Evolutionary conservation across 2,888 invertebrate genomes (phyloP).

Genomic region (Orgyia antiqua): DNA sequence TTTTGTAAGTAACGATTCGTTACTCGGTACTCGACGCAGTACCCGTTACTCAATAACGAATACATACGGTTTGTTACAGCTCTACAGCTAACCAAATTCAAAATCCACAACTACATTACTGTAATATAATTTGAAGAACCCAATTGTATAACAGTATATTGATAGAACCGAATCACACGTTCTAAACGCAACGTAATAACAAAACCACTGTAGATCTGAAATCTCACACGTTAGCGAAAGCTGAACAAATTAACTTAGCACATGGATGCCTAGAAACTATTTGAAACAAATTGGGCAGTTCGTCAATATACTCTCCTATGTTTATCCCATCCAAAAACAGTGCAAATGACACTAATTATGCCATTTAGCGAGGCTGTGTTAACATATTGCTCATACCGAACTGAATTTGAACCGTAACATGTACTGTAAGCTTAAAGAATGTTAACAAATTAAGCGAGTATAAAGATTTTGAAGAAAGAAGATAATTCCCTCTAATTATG

Average conservation of each 20-base stretch:
- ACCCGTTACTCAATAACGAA: too few relatives aligned
- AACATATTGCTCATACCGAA: conserved; percentile 62
- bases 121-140: conserved; percentile 23
- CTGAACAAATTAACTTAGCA: conserved; percentile 75
- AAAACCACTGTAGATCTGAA: conserved; percentile 46
- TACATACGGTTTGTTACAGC: too few relatives aligned
- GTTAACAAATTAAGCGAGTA: too few relatives aligned
- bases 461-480: too few relatives aligned
- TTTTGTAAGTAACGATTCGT: too few relatives aligned
- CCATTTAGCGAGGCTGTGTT: conserved; percentile 55
- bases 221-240: conserved; percentile 75
- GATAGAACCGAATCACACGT: conserved; percentile 38
- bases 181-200: conserved; percentile 42
- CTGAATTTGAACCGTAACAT: conserved; percentile 39
- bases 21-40: too few relatives aligned
- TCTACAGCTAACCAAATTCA: conserved; percentile 8
- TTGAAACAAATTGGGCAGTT: conserved; percentile 64
- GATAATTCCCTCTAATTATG: too few relatives aligned
- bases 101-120: conserved; percentile 22
- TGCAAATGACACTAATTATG: conserved; percentile 76
- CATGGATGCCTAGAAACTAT: conserved; percentile 55
- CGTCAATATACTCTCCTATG: conserved; percentile 66
- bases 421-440: conserved; percentile 11
- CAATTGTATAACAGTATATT: conserved; percentile 39
- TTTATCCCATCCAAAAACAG: conserved; percentile 75